These are phyloP conservation scores for Xestia xanthographa DNA, from an alignment of 2,888 invertebrate genomes.

Conservation along the genomic window DNA sequence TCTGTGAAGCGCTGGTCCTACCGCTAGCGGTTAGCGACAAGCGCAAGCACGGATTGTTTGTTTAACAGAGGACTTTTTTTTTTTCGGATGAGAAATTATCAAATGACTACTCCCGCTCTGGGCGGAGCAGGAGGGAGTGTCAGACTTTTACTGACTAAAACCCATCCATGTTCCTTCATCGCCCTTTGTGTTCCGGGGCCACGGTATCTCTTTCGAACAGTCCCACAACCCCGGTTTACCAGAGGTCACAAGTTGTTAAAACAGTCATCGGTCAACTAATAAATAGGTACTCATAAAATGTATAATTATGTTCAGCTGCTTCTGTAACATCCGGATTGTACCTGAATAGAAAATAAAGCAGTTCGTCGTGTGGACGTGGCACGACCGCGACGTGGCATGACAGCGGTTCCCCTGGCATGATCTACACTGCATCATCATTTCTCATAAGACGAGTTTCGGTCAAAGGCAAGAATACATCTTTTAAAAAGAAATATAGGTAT, in stretches of 20 bases:
- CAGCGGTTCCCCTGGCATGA: background rate
- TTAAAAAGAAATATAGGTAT: background rate
- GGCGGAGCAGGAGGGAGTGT: no score
- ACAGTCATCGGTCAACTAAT: background rate
- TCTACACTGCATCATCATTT: background rate
- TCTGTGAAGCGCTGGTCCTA: constrained; percentile 1
- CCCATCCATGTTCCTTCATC: no score
- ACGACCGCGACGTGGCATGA: background rate
- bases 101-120: no score
- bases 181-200: no score
- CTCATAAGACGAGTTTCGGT: background rate
- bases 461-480: background rate
- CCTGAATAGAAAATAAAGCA: background rate
- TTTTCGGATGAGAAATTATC: no score
- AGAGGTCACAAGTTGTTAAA: background rate
- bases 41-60: background rate
- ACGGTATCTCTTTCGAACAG: no score
- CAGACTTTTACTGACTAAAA: no score
- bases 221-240: no score
- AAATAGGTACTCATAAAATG: background rate
- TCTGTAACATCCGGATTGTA: background rate
- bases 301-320: background rate
- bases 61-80: no score
- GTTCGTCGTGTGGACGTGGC: background rate
- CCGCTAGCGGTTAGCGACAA: background rate